A percentile compares a stretch with the other conserved stretches of the same genome.
Evolutionary conservation across 2,113 vertebrate genomes (phyloP).

Genomic region (Oreotrochilus melanogaster): DNA sequence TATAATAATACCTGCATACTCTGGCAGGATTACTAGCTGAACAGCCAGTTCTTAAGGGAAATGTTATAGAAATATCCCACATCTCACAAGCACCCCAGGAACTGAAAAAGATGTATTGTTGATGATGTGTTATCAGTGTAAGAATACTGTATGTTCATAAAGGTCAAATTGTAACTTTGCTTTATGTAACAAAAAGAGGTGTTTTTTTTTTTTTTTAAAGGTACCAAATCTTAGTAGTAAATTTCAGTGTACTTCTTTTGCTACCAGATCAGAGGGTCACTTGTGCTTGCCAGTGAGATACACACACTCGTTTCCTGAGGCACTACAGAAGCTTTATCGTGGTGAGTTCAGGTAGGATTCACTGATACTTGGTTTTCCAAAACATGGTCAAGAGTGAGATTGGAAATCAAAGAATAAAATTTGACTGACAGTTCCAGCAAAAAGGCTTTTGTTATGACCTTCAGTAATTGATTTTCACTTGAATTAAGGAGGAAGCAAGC

Average conservation of each 20-base stretch:
- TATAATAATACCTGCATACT: background rate
- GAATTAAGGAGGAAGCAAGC: background rate
- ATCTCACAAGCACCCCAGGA: background rate
- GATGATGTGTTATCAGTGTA: background rate
- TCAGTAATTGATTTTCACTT: background rate
- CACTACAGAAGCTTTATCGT: constrained; percentile 88
- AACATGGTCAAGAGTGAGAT: background rate
- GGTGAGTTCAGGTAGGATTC: constrained; percentile 96
- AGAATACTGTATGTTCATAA: background rate
- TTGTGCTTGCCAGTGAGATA: constrained; percentile 95
- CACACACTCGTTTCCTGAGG: constrained; percentile 92
- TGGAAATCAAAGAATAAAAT: background rate
- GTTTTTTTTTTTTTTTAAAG: background rate
- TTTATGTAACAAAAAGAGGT: background rate
- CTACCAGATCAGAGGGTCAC: constrained; percentile 90
- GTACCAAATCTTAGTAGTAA: background rate
- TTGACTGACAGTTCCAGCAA: background rate
- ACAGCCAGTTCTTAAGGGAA: background rate
- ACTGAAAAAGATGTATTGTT: background rate
- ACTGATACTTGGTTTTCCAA: background rate
- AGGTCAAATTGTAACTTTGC: background rate
- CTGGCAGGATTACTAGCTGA: background rate
- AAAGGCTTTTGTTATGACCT: background rate
- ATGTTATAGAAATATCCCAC: background rate
- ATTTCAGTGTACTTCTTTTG: constrained; percentile 1